Conservation (phyloP, 1,140 invertebrate genomes). For the Trinorchestia longiramus region DNA sequence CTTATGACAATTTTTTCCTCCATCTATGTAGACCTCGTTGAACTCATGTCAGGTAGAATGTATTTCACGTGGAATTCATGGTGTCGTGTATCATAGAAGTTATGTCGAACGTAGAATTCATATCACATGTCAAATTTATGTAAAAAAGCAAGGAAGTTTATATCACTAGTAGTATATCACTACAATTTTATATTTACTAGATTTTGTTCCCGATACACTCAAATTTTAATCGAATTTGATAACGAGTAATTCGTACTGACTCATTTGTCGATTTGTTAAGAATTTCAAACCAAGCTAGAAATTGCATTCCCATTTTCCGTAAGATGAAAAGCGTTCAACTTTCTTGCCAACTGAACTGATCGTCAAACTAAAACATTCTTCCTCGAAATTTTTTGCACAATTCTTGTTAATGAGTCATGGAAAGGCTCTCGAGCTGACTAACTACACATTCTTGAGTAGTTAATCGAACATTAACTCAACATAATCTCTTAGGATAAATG, state of each 20-base stretch:
- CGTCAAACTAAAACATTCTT: too few species aligned
- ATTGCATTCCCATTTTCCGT: neutral
- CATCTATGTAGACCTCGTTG: too few species aligned
- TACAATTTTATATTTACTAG: neutral
- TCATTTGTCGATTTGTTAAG: neutral
- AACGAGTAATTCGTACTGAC: neutral
- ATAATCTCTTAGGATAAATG: neutral
- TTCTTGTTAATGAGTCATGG: too few species aligned
- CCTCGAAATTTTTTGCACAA: too few species aligned
- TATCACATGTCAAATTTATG: neutral
- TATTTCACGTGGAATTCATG: neutral
- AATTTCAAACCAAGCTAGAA: neutral
- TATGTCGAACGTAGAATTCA: neutral
- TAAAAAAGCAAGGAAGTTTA: neutral
- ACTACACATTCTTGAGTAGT: neutral
- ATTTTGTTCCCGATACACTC: neutral
- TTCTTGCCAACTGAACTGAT: too few species aligned
- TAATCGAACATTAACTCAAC: too few species aligned
- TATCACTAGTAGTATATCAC: neutral
- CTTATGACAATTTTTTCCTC: too few species aligned
- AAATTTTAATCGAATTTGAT: neutral
- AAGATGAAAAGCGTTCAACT: too few species aligned
- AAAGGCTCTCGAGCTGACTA: neutral
- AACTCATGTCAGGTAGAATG: too few species aligned
- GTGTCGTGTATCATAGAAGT: neutral